Evolutionary conservation across 2,113 vertebrate genomes (phyloP).

Genomic region (Alethe diademata): DNA sequence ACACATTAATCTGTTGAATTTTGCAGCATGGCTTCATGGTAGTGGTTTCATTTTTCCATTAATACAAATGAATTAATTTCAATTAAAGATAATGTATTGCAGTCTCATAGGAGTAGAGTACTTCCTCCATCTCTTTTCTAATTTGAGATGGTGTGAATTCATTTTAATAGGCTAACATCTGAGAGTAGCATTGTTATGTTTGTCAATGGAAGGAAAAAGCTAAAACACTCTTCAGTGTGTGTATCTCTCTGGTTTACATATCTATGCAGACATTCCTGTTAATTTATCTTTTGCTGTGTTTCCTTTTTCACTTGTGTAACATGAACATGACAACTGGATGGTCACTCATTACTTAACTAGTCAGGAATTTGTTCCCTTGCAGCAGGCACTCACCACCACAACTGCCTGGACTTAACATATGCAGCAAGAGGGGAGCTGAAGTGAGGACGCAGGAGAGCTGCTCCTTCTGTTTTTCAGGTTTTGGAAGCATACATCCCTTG

Average conservation of each 20-base stretch:
- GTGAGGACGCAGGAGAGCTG: not conserved
- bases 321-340: not conserved
- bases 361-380: not conserved
- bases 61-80: not conserved
- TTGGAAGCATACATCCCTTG: not conserved
- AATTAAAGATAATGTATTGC: not conserved
- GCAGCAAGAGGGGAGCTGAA: not conserved
- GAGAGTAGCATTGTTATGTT: not conserved
- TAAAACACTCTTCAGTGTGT: not conserved
- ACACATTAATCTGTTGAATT: not conserved
- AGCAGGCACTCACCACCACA: not conserved
- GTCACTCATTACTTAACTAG: not conserved
- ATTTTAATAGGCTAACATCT: not conserved
- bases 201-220: not conserved
- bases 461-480: not conserved
- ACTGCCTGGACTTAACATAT: not conserved
- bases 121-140: not conserved
- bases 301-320: not conserved
- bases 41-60: not conserved
- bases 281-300: not conserved
- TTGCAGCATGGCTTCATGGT: not conserved
- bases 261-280: not conserved
- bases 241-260: not conserved
- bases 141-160: not conserved
- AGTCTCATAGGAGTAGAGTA: not conserved